Base-by-base conservation (phyloP, 2,113 vertebrate genomes). In the Rostratula benghalensis region DNA sequence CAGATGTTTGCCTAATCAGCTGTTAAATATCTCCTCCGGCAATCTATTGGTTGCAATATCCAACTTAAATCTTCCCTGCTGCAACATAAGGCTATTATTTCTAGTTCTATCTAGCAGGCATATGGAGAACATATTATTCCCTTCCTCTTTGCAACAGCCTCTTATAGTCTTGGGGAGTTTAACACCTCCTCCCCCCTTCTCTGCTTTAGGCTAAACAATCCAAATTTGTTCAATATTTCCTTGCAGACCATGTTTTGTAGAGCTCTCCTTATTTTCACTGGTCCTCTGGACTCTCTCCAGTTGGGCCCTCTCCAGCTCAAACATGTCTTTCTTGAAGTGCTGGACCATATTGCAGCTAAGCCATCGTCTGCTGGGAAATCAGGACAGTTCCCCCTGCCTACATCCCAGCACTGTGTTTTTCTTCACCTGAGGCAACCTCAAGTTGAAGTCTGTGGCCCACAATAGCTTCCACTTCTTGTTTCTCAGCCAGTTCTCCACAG, bases 1-100 rank as follows among this genome's bases (percentile, higher is more conserved):
- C 94, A 97, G 96, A 97, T 96, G 95, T 97, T 97, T 89, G 74
- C 75, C 93, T 95, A 82, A 96, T 97, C 95, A 94, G 89, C 87
- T 95, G 89, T 85, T 95, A 96, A 95, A 91, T 93, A 95, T 91
- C 87, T 95, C 84, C 78, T 35, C 45, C 61, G 57, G 93, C 83
- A 95, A 95, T 95, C 95, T 91, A 96, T 93, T 95, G 84, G 93
- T 95, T 96, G 83, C 37, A 89, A 84, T 96, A 95, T 94, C 91
- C 60, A 90, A 94, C 93, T 94, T 94, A 87, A 93, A 95, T 95
- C 93, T 95, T 95, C 74, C 77, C 84, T 83, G 74, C 74, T 95
- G 84, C 91, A 94, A 69, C 91, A 93, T 75, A 95, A 95, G 95
- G 91, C 87, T 96, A 95, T 97, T 96, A 95, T 91, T 96, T 93